A percentile compares a stretch with the other conserved stretches of the same genome.
These are phyloP conservation scores for Rhagonycha lutea DNA, from an alignment of 2,888 invertebrate genomes.

Conservation along the genomic window DNA sequence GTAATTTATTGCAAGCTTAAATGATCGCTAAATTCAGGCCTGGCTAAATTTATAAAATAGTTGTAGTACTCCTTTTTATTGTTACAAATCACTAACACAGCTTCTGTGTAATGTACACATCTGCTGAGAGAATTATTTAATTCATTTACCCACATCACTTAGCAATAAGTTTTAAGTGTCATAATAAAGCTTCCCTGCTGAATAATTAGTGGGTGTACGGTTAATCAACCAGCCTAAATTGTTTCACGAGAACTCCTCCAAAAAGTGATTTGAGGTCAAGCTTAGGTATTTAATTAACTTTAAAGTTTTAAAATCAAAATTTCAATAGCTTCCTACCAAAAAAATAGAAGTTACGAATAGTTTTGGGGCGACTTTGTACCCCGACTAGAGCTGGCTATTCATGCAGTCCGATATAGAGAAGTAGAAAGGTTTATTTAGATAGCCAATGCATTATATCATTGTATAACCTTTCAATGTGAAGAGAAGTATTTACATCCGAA, in stretches of 20 bases:
- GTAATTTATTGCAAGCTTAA: background rate
- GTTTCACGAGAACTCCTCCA: background rate
- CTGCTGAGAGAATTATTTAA: background rate
- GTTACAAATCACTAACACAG: background rate
- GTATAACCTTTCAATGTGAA: background rate
- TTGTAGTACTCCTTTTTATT: too few species aligned
- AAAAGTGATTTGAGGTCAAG: background rate
- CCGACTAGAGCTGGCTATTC: background rate
- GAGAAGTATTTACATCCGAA: background rate
- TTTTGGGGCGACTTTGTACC: too few species aligned
- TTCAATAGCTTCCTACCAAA: background rate
- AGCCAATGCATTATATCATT: too few species aligned
- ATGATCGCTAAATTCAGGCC: background rate
- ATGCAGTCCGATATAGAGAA: too few species aligned
- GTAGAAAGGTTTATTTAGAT: background rate
- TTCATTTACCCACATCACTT: background rate
- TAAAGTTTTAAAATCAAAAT: background rate
- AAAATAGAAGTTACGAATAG: too few species aligned
- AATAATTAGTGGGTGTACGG: background rate
- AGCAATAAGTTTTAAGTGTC: background rate
- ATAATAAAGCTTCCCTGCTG: background rate
- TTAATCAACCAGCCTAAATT: background rate
- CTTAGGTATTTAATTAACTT: background rate
- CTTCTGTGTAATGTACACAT: background rate
- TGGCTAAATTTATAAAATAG: background rate